A percentile compares a stretch with the other conserved stretches of the same genome.
Evolutionary conservation across 2,797 vertebrate genomes (phyloP).

Genomic region (Vultur gryphus): DNA sequence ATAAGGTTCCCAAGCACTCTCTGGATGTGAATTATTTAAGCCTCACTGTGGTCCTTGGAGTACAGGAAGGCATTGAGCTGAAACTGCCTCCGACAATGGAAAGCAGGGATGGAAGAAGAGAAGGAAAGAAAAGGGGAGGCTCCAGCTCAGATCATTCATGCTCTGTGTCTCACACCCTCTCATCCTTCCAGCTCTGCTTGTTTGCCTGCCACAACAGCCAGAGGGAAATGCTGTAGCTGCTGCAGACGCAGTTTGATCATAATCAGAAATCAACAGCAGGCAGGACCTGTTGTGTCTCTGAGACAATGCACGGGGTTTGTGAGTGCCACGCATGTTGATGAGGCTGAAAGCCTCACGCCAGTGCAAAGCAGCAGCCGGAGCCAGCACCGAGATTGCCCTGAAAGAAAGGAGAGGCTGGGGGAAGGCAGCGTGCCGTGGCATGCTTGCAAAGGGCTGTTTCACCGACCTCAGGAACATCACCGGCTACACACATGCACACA

Average conservation of each 20-base stretch:
- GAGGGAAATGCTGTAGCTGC: background rate
- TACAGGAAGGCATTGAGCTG: background rate
- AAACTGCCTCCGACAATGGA: slow-evolving; percentile 7
- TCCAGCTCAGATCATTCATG: background rate
- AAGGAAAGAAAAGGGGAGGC: slow-evolving; percentile 27
- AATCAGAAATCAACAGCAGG: slow-evolving; percentile 1
- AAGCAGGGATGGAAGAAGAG: background rate
- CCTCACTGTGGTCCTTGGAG: background rate
- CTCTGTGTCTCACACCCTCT: slow-evolving; percentile 8
- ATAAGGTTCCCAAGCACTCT: background rate
- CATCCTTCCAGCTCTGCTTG: slow-evolving; percentile 46
- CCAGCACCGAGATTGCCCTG: background rate
- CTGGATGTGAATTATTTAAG: slow-evolving; percentile 24
- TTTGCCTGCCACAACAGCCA: slow-evolving; percentile 28
- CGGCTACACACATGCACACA: background rate
- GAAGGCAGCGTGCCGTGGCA: background rate
- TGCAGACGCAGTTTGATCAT: background rate
- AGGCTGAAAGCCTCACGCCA: background rate
- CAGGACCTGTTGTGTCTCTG: slow-evolving; percentile 56
- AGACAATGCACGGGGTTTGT: slow-evolving; percentile 27
- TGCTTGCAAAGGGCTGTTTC: background rate
- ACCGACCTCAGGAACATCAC: background rate
- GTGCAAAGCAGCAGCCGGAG: background rate
- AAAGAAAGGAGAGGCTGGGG: background rate
- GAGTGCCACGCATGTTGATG: slow-evolving; percentile 24